phyloP scores from a whole-genome alignment of 2,113 vertebrate genomes.

The Chloroceryle aenea region DNA sequence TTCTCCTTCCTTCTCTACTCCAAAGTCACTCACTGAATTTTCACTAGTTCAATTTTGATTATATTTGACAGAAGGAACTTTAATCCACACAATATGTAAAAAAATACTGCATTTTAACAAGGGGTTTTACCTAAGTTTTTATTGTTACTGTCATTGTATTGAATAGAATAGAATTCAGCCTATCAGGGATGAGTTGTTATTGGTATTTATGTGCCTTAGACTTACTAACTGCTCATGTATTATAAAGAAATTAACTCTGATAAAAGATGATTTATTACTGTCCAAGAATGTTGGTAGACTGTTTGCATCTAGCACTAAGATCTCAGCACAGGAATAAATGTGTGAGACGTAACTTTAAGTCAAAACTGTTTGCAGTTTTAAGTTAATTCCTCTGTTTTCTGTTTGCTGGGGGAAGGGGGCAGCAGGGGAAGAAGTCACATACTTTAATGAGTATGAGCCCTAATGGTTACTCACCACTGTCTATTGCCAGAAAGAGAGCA shows the following conservation, averaged over 20 bases:
- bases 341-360: neutral
- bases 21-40: neutral
- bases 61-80: conserved; percentile 31
- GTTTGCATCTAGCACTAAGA: neutral
- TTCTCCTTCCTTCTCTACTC: neutral
- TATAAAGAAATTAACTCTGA: conserved; percentile 37
- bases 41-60: conserved; percentile 15
- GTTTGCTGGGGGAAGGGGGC: neutral
- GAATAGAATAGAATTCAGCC: conserved; percentile 2
- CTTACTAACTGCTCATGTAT: neutral
- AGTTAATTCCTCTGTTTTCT: neutral
- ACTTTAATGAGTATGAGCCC: rapidly evolving
- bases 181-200: neutral
- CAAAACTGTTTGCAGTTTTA: neutral
- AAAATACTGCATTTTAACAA: conserved; percentile 47
- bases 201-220: neutral
- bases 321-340: neutral
- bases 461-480: conserved; percentile 85
- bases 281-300: neutral
- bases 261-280: conserved; percentile 23
- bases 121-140: conserved; percentile 2
- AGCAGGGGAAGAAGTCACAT: neutral
- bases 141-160: neutral
- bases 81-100: neutral
- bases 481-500: conserved; percentile 91